These are phyloP conservation scores for Tenualosa thibaudeaui DNA, from an alignment of 2,797 vertebrate genomes.

Conservation along the genomic window DNA sequence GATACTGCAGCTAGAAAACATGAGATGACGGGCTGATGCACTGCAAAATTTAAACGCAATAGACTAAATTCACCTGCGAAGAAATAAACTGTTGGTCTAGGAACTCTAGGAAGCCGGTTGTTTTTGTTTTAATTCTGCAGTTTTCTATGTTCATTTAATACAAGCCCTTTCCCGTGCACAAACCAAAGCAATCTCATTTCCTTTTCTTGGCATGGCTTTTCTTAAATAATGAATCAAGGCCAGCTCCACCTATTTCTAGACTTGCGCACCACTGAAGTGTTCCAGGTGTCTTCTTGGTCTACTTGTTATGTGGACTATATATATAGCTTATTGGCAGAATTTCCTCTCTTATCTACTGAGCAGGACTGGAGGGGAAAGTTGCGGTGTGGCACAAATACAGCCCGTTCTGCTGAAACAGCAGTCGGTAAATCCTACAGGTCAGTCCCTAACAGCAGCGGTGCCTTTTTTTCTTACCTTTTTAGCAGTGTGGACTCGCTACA, in stretches of 20 bases:
- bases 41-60: neutral
- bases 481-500: neutral
- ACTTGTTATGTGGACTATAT: neutral
- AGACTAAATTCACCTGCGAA: too few species aligned
- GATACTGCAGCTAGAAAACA: neutral
- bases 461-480: neutral
- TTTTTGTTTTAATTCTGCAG: too few species aligned
- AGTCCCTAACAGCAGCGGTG: neutral
- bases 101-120: too few species aligned
- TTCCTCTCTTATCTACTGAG: neutral
- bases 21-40: neutral
- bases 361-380: neutral
- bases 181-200: neutral
- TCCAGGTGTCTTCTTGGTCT: neutral
- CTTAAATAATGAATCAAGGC: neutral
- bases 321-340: neutral
- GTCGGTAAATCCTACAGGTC: neutral
- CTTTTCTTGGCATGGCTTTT: neutral
- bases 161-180: neutral
- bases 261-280: neutral
- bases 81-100: too few species aligned
- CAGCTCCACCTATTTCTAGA: neutral
- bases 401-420: conserved; percentile 11
- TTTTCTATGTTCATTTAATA: too few species aligned
- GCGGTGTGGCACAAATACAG: neutral